Evolutionary conservation across 2,888 invertebrate genomes (phyloP), one percentile per base, ranked within the genome.

Genomic region (Zaprionus obscuricornis): DNA sequence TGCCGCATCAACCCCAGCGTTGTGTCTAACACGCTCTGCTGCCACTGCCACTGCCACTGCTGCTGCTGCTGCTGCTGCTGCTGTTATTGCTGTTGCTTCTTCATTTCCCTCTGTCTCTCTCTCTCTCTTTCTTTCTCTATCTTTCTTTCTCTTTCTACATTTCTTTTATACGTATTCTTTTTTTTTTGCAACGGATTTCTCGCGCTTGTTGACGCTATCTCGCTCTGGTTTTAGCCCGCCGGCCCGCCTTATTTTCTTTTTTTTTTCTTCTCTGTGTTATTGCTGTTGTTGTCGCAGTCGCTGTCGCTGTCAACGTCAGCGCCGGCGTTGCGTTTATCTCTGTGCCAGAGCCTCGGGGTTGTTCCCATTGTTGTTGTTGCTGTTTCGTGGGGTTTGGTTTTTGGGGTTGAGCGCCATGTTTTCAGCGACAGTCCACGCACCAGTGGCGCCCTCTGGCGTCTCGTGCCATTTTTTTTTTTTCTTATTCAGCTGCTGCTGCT

Each of bases 321-420:
- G 49, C 33, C 47, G 18, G 20, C 56, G 47, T 34, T 51, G 57
- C 59, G 84, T 76, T 86, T 86, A 85, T 78, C 84, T 85, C 65
- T 67, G 75, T 60, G 57, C 60, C 39, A 64, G 46, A 77, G 77
- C 75, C 75, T 60, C 56, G 40, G 75, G 73, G 79, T 74, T 70
- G 75, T n/a, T n/a, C 17, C 37, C 36, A 10, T 20, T 22, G 22
- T 34, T 39, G 37, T 34, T 49, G 56, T 36, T 50, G 58, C 27
- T 47, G 26, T 10, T 26, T 26, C 34, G 22, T 1, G 26, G 34
- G 14, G n/a, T 17, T 4, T 34, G n/a, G 18, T 17, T 22, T 14
- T 34, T 55, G 52, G 20, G 47, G 46, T 39, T 57, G 56, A 42
- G 59, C 71, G 59, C 74, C 66, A 75, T 74, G 74, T 70, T 70